Conservation (phyloP, 2,888 invertebrate species). For the Spilosoma lubricipeda region DNA sequence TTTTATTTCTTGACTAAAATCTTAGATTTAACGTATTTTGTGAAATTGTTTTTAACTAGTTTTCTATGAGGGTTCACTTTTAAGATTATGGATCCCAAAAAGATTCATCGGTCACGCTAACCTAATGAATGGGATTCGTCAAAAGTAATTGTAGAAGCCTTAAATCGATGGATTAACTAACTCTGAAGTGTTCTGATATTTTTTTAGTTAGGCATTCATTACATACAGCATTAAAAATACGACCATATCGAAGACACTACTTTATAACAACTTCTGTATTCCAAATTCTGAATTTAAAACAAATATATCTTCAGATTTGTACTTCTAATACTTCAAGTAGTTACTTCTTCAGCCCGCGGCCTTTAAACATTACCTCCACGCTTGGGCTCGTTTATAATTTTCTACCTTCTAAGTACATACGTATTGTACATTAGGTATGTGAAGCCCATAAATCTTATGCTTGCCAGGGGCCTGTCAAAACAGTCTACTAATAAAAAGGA, state of each 20-base stretch:
- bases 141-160: no score
- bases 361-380: background rate
- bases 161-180: no score
- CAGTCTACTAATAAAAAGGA: slow-evolving; percentile 39
- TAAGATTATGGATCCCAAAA: background rate
- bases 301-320: background rate
- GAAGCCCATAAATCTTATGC: slow-evolving; percentile 27
- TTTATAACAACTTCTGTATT: background rate
- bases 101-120: background rate
- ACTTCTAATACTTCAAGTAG: background rate
- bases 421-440: slow-evolving; percentile 9
- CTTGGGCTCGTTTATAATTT: slow-evolving; percentile 3
- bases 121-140: no score
- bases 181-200: background rate
- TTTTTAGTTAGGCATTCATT: no score
- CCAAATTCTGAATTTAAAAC: background rate
- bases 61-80: background rate
- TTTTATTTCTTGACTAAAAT: background rate
- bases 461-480: slow-evolving; percentile 29
- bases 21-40: background rate
- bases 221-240: no score
- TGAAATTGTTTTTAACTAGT: background rate
- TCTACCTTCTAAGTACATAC: background rate
- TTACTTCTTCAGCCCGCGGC: background rate
- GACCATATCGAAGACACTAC: no score